Evolutionary conservation across 2,797 vertebrate species (phyloP).

Genomic region (Tenualosa thibaudeaui): DNA sequence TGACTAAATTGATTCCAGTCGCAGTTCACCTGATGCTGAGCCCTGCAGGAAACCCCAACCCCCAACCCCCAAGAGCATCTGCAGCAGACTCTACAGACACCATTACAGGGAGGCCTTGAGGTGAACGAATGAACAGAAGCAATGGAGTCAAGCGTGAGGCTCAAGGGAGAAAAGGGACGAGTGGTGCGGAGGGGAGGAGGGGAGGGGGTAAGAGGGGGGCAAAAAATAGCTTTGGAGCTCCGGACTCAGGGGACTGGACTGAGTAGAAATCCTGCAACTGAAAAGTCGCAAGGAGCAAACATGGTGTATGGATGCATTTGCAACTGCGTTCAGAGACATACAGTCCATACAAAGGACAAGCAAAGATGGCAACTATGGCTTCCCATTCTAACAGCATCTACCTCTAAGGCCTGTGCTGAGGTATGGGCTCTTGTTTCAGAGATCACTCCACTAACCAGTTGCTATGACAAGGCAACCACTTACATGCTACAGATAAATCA

Average conservation of each 20-base stretch:
- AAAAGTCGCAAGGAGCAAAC: background rate
- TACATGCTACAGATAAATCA: background rate
- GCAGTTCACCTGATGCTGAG: background rate
- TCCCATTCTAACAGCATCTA: too few species aligned
- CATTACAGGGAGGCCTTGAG: background rate
- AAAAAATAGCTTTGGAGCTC: background rate
- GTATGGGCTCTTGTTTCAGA: background rate
- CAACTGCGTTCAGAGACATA: background rate
- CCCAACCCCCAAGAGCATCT: background rate
- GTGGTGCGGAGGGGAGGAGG: too few species aligned
- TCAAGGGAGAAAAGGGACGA: background rate
- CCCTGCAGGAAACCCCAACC: background rate
- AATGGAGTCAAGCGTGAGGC: background rate
- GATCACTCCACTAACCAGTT: background rate
- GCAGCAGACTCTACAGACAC: background rate
- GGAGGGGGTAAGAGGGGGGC: background rate
- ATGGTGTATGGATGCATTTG: background rate
- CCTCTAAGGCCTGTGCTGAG: background rate
- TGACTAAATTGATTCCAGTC: background rate
- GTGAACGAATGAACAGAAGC: background rate
- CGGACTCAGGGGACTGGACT: background rate
- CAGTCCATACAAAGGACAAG: too few species aligned
- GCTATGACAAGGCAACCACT: background rate
- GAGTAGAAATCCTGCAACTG: background rate
- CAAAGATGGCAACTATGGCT: too few species aligned